phyloP scores from a whole-genome alignment of 2,797 vertebrate species.

The Clarias platycephalus region DNA sequence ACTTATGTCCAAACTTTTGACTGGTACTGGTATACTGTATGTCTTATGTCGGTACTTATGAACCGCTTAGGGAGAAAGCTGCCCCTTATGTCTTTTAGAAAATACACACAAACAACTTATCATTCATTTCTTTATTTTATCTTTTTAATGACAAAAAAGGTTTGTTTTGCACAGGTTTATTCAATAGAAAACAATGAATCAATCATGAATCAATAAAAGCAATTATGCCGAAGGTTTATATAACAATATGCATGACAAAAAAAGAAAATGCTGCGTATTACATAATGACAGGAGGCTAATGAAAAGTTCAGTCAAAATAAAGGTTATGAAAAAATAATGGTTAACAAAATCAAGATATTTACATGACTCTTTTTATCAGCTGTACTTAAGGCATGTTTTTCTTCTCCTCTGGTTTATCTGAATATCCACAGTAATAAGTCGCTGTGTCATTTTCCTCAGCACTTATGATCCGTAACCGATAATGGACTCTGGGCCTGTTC shows the following conservation, averaged over 20 bases:
- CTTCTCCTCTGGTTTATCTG: not conserved
- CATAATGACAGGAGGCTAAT: not conserved
- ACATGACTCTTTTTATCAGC: not conserved
- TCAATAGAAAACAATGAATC: not conserved
- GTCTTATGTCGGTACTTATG: no score
- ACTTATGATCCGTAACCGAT: conserved; percentile 47
- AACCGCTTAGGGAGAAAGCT: not conserved
- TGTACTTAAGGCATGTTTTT: not conserved
- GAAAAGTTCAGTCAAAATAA: not conserved
- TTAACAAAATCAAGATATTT: not conserved
- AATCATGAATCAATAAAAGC: no score
- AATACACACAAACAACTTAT: not conserved
- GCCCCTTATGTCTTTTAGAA: not conserved
- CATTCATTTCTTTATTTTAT: not conserved
- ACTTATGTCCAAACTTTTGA: no score
- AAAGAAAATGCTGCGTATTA: not conserved
- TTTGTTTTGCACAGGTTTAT: not conserved
- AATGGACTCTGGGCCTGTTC: not conserved
- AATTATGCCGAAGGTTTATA: not conserved
- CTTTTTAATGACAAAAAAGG: not conserved
- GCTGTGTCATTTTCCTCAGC: conserved; percentile 50
- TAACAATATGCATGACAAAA: not conserved
- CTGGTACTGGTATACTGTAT: no score
- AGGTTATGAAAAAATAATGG: not conserved
- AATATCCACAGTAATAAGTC: conserved; percentile 57